These are phyloP conservation scores for Kradibia gibbosae DNA, from an alignment of 1,140 invertebrate species.

Conservation along the genomic window DNA sequence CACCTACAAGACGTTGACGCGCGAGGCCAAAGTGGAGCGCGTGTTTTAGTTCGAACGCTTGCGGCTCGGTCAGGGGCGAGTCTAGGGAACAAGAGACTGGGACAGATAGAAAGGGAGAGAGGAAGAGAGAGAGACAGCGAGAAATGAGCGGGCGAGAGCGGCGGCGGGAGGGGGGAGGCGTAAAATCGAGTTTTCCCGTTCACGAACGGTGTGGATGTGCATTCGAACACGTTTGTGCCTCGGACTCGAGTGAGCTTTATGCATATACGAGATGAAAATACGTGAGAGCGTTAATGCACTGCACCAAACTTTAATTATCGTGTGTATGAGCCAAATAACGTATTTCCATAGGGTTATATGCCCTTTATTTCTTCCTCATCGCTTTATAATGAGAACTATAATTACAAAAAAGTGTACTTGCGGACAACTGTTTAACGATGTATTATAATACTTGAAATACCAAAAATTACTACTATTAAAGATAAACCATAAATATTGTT, in stretches of 20 bases:
- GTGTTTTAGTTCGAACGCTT: constrained; percentile 5
- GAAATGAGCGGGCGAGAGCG: background rate
- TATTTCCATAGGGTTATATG: constrained; percentile 13
- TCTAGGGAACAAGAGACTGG: no score
- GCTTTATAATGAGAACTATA: constrained; percentile 13
- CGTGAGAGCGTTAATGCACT: constrained; percentile 28
- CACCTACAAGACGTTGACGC: background rate
- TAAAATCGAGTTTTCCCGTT: constrained; percentile 14
- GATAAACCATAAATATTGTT: no score
- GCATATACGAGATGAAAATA: constrained; percentile 19
- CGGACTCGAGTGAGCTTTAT: background rate
- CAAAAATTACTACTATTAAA: no score
- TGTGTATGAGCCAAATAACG: constrained; percentile 12
- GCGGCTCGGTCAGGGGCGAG: no score
- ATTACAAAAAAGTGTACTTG: background rate
- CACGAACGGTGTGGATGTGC: background rate
- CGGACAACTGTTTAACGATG: no score
- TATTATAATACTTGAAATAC: no score
- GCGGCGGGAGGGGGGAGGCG: background rate
- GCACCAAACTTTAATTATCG: constrained; percentile 38
- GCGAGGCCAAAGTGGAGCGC: constrained; percentile 11
- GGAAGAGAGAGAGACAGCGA: background rate
- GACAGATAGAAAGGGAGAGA: background rate
- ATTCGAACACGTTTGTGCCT: background rate
- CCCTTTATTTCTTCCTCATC: constrained; percentile 20